Conservation (phyloP, 1,140 invertebrate species). For the Hycleus phaleratus region DNA sequence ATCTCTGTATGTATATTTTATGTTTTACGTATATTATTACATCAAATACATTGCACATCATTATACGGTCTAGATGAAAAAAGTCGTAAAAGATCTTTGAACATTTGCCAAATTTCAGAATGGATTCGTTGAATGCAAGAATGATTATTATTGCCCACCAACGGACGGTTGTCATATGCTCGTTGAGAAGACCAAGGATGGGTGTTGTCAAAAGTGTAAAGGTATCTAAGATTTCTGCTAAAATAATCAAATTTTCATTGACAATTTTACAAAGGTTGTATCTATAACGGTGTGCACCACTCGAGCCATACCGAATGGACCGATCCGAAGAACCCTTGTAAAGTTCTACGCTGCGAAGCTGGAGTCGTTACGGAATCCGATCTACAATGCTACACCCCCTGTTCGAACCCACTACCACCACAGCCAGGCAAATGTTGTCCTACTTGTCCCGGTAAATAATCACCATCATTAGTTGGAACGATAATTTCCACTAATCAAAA, state of each 20-base stretch:
- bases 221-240: slow-evolving; percentile 41
- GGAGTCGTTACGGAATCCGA: slow-evolving; percentile 74
- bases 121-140: slow-evolving; percentile 62
- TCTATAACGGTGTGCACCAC: slow-evolving; percentile 61
- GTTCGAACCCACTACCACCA: slow-evolving; percentile 60
- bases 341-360: slow-evolving; percentile 65
- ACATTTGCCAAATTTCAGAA: slow-evolving; percentile 42
- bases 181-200: slow-evolving; percentile 46
- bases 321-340: slow-evolving; percentile 61
- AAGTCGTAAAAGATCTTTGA: neutral
- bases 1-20: neutral
- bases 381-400: slow-evolving; percentile 72
- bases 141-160: slow-evolving; percentile 53
- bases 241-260: neutral
- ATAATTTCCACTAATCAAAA: neutral
- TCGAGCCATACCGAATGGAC: slow-evolving; percentile 70
- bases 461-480: neutral
- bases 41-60: neutral
- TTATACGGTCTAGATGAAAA: neutral
- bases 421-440: slow-evolving; percentile 72
- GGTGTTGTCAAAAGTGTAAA: slow-evolving; percentile 63
- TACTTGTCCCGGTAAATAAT: slow-evolving; percentile 60
- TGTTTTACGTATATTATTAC: neutral
- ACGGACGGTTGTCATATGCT: slow-evolving; percentile 62
- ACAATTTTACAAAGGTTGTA: slow-evolving; percentile 53